A percentile compares a stretch with the other conserved stretches of the same genome.
phyloP scores from a whole-genome alignment of 2,888 invertebrate genomes.

The Anoplius nigerrimus region DNA sequence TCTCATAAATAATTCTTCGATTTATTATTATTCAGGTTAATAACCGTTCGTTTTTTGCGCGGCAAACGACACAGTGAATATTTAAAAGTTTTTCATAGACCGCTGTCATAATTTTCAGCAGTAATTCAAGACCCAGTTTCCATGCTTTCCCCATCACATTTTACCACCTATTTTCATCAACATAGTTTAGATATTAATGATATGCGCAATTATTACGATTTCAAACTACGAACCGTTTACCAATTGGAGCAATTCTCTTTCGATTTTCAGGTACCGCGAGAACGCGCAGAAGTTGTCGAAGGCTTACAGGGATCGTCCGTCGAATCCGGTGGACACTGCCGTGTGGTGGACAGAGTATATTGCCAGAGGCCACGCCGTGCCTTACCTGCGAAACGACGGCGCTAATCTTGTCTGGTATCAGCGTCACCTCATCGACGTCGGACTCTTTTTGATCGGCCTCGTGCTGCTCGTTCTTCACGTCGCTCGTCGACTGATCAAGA shows the following conservation, averaged over 20 bases:
- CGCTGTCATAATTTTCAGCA: no score
- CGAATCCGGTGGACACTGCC: conserved; percentile 79
- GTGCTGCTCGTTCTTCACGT: conserved; percentile 23
- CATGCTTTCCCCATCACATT: no score
- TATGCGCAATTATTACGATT: no score
- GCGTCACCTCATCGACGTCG: conserved; percentile 52
- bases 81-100: no score
- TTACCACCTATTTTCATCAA: no score
- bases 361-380: conserved; percentile 77
- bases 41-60: no score
- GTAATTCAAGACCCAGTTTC: no score
- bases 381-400: conserved; percentile 37
- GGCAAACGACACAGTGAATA: no score
- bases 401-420: conserved; percentile 67
- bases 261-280: conserved; percentile 76
- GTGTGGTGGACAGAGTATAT: conserved; percentile 82
- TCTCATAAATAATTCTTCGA: no score
- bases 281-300: conserved; percentile 76
- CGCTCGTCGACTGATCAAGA: conserved; percentile 20
- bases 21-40: no score
- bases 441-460: conserved; percentile 22
- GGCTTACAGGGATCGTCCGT: conserved; percentile 78
- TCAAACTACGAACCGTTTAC: background rate
- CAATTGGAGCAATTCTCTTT: background rate
- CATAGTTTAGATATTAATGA: no score